Percentiles rank a stretch among this genome's conserved stretches.
These are phyloP conservation scores for Pachycephala philippinensis DNA, from an alignment of 2,113 vertebrate genomes.

Conservation along the genomic window DNA sequence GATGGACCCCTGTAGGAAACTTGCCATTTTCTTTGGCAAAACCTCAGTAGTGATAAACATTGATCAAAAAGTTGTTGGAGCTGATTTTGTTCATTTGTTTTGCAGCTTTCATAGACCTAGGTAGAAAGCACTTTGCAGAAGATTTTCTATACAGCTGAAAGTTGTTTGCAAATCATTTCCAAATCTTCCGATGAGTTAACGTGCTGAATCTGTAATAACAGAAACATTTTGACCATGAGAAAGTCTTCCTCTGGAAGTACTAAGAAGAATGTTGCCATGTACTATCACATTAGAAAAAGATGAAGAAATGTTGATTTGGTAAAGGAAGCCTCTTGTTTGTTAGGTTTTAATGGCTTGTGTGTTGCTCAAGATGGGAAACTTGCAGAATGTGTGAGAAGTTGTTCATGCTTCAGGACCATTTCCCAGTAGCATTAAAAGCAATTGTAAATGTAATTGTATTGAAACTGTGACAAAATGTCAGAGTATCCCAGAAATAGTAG, in stretches of 20 bases:
- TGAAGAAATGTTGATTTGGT: not conserved
- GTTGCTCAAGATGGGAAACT: not conserved
- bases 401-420: not conserved
- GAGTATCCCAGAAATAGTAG: not conserved
- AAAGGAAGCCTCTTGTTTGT: not conserved
- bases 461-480: not conserved
- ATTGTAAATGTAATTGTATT: not conserved
- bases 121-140: not conserved
- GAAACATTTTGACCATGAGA: not conserved
- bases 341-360: not conserved
- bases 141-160: not conserved
- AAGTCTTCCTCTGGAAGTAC: not conserved
- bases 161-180: not conserved
- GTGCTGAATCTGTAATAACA: not conserved
- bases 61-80: not conserved
- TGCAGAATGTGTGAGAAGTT: not conserved
- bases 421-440: not conserved
- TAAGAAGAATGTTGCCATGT: not conserved
- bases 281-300: not conserved
- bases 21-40: not conserved
- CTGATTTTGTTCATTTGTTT: not conserved
- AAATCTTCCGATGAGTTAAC: not conserved
- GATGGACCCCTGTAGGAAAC: not conserved
- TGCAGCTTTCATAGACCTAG: not conserved
- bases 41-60: not conserved